Evolutionary conservation across 2,113 vertebrate genomes (phyloP), one percentile per base, ranked within the genome.

Genomic region (Leptosomus discolor): DNA sequence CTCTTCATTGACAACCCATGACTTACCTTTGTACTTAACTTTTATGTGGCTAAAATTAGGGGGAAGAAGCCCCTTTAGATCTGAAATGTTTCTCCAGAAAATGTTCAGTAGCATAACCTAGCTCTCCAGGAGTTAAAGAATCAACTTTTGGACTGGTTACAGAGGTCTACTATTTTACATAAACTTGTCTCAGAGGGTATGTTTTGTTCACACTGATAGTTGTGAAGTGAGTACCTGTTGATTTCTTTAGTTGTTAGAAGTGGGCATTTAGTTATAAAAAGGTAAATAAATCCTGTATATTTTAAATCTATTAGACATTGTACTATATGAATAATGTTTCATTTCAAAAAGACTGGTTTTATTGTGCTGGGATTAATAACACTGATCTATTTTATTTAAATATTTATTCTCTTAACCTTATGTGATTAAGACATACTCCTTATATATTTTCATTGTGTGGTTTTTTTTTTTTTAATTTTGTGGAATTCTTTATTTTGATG

Each of bases 371-470:
- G 36, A 71, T 86, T 64, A 91, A 79, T 85, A 92, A 58, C 29
- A 37, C 12, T 16, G 4, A n/a, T 37, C 23, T 76, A 51, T 65
- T 88, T 79, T 64, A 39, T 30, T 36, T 71, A 65, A 11, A 3
- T 37, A 26, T 57, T 86, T 91, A 26, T 85, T 41, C 5, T 89
- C 36, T 76, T 85, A 80, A 53, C 41, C 39, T 2, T 27, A 39
- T n/a, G 18, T 48, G 19, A 10, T 84, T 69, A 50, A 70, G 43
- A 30, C 15, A 37, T 41, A 58, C 3, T 41, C 19, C 6, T 71
- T 24, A 29, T 0, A 1, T 17, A 43, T 8, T 68, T 75, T 53
- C 7, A 1, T 34, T 37, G 6, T 27, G 4, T 24, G 14, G 9
- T 1, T 11, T 12, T 39, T 10, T 17, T 39, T 39, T 57, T 69